Evolutionary conservation across 2,797 vertebrate genomes (phyloP).

Genomic region (Clarias platycephalus): DNA sequence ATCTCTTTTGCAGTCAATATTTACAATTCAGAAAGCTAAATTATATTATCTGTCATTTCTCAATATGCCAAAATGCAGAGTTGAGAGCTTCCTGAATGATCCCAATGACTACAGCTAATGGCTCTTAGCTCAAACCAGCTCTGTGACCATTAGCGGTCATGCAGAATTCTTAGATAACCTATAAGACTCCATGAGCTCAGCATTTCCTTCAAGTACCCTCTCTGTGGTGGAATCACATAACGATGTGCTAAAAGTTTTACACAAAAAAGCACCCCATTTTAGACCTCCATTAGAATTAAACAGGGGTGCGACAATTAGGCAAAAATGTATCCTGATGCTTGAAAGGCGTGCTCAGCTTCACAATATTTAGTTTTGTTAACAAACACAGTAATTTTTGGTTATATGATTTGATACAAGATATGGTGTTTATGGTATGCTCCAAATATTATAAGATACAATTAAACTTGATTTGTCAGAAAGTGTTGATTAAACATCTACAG

Average conservation of each 20-base stretch:
- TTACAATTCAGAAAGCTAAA: not conserved
- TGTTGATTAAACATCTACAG: not conserved
- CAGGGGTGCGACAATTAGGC: not conserved
- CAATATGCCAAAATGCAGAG: not conserved
- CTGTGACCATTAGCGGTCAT: constrained; percentile 25
- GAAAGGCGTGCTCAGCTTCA: not conserved
- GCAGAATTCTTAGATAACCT: constrained; percentile 5
- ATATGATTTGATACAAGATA: not conserved
- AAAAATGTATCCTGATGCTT: not conserved
- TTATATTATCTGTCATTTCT: not conserved
- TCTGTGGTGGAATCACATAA: constrained; percentile 34
- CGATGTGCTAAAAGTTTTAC: constrained; percentile 25
- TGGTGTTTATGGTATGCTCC: not conserved
- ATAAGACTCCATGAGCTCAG: constrained; percentile 40
- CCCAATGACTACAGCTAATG: not conserved
- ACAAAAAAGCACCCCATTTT: constrained; percentile 33
- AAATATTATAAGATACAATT: not conserved
- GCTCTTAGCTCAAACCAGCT: not conserved
- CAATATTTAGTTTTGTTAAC: not conserved
- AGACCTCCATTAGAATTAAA: constrained; percentile 25
- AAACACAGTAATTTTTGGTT: not conserved
- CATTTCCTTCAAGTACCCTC: constrained; percentile 30
- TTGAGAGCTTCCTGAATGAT: constrained; percentile 8
- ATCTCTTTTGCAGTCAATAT: not conserved
- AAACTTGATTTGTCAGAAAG: not conserved